phyloP scores from a whole-genome alignment of 2,888 invertebrate genomes.

The Lycophotia porphyrea region DNA sequence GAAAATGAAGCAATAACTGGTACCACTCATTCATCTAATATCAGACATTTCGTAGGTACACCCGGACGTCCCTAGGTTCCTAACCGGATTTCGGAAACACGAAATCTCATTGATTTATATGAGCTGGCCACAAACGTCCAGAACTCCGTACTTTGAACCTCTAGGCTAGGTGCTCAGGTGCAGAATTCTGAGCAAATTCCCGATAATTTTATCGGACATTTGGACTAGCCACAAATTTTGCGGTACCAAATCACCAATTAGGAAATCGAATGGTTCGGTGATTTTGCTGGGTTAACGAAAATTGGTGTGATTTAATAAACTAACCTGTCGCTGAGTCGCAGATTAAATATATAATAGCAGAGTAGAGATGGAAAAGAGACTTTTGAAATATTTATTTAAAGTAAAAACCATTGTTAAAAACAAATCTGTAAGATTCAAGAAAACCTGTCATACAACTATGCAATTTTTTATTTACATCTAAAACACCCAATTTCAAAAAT shows the following conservation, averaged over 20 bases:
- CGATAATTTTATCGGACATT: constrained; percentile 5
- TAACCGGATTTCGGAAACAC: constrained; percentile 26
- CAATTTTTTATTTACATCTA: not conserved
- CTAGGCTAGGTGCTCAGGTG: constrained; percentile 2
- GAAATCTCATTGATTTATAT: constrained; percentile 45
- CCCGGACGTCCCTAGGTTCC: constrained; percentile 4
- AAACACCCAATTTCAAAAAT: not conserved
- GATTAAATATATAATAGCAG: not conserved
- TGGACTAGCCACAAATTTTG: not conserved
- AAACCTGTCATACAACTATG: not conserved
- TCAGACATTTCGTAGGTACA: not conserved
- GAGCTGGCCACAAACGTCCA: constrained; percentile 7
- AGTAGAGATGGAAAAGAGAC: not conserved
- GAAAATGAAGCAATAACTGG: constrained; percentile 16
- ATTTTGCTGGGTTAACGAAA: not conserved
- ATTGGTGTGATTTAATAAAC: constrained; percentile 2
- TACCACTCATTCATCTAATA: not conserved
- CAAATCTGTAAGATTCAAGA: not conserved
- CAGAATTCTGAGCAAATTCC: constrained; percentile 11
- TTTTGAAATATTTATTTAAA: not conserved
- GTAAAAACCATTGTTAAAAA: not conserved
- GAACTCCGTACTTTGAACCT: not conserved
- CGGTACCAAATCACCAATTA: not conserved
- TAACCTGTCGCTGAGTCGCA: not conserved
- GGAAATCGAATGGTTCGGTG: not conserved